Base-by-base conservation (phyloP, 30 jellyfish, hydroid and myxozoan genomes). In the Chironex yamaguchii region DNA sequence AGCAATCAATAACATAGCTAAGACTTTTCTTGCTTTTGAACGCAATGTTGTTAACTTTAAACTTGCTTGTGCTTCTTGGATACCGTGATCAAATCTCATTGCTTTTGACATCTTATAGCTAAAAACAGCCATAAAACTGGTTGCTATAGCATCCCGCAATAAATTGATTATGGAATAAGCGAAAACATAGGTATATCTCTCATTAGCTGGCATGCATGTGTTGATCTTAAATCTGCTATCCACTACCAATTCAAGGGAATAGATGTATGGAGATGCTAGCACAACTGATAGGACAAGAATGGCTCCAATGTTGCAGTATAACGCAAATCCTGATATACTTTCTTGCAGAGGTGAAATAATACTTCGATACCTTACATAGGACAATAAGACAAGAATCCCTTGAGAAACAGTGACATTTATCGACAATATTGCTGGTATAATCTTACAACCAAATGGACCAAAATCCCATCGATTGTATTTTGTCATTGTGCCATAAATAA, bases 361-460 rank as follows among this genome's bases (percentile, higher is more conserved):
- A 22, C 74, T 64, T 34, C 34, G 78, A 72, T 71, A 82, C 0
- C 95, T 68, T 33, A 78, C 97, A n/a, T 35, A 25, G n/a, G 96
- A 82, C 49, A 90, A 81, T 33, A 90, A 74, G 49, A 90, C 82
- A 1, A 90, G 62, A 2, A 90, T 82, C 0, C 97, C 96, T 72
- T 90, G 97, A 21, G 97, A 90, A 25, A 90, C 42, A 0, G 96
- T 81, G 20, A 81, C 84, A 54, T 64, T 90, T 21, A 90, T 73
- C 1, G 88, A 89, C 34, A 90, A 52, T 23, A 82, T 73, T 22
- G 97, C 71, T 36, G 93, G 86, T 6, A 90, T 67, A 11, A 90
- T 48, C 36, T 82, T 82, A 53, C 97, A 90, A 3, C 97, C 97
- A 58, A 82, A 29, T 42, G 34, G 48, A 29, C 97, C 97, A 49